phyloP scores from a whole-genome alignment of 2,888 invertebrate genomes.

The Harpalus rufipes region DNA sequence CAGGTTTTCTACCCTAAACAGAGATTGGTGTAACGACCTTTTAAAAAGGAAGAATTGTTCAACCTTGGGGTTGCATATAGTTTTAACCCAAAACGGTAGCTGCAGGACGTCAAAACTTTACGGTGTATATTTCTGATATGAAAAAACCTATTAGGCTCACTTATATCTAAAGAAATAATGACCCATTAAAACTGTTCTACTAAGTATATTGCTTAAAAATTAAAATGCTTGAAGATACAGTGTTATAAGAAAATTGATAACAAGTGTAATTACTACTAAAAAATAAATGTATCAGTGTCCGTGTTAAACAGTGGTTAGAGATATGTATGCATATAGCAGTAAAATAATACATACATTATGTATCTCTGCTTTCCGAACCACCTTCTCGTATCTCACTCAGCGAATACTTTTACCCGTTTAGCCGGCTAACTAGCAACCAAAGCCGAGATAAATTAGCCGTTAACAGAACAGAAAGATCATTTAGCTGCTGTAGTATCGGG shows the following conservation, averaged over 20 bases:
- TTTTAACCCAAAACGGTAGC: too few relatives aligned
- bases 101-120: too few relatives aligned
- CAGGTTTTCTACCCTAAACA: too few relatives aligned
- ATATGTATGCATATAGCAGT: slow-evolving; percentile 21
- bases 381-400: slow-evolving; percentile 47
- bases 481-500: slow-evolving; percentile 33
- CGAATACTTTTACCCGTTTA: slow-evolving; percentile 38
- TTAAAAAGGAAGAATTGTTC: too few relatives aligned
- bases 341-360: slow-evolving; percentile 34
- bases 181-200: background rate
- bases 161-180: background rate
- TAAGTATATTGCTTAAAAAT: background rate
- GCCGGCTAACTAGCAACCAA: slow-evolving; percentile 40
- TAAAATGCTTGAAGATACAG: background rate
- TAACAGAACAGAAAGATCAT: slow-evolving; percentile 54
- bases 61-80: too few relatives aligned
- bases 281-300: slow-evolving; percentile 16
- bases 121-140: background rate
- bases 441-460: slow-evolving; percentile 48
- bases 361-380: slow-evolving; percentile 30
- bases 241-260: background rate
- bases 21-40: too few relatives aligned
- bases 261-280: slow-evolving; percentile 25
- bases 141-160: background rate
- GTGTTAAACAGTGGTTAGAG: slow-evolving; percentile 8